Evolutionary conservation across 1,140 invertebrate genomes (phyloP), one percentile per base, ranked within the genome.

Genomic region (Drosophila repleta): DNA sequence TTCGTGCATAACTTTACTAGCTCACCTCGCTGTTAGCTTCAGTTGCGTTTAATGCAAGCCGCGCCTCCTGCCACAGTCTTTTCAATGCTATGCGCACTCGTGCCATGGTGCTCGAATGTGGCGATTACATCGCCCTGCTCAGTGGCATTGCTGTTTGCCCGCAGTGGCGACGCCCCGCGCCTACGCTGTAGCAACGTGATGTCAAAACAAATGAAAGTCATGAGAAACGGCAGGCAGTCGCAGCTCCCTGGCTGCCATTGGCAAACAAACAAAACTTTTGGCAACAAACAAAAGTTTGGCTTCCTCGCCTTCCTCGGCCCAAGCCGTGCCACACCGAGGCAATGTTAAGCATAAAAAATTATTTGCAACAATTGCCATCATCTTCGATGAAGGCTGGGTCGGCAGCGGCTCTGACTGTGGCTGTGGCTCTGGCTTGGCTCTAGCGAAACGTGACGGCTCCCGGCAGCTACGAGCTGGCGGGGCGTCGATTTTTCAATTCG

Each of bases 201-300:
- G 83, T 88, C 83, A 88, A 88, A 88, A 88, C 83, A 88, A 88
- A 88, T 88, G 83, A 85, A 85, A 85, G 78, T 78, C 82, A 73
- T 65, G 78, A 75, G 78, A 65, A 81, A 74, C 61, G 82, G 71
- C 74, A 61, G 64, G 57, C 71, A 57, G 56, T 65, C 68, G 52
- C 53, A 37, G 51, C 37, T 58, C 29, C 58, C 57, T 35, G 61
- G 49, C 52, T 81, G 69, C 60, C 74, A 52, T 70, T 48, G 55
- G 82, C 78, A 85, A 85, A 85, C 82, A 85, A 85, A 85, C 82
- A 85, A 87, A 81, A 85, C 46, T 87, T 74, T 79, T 51, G 79
- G 74, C 67, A 82, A 66, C 79, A 64, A 57, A 78, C 75, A 78
- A 75, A 71, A 74, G 21, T 83, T 83, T 72, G 80, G 29, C 29